Percentiles rank a stretch among this genome's conserved stretches.
phyloP scores from a whole-genome alignment of 2,888 invertebrate species.

The Sclerodermus sp. region DNA sequence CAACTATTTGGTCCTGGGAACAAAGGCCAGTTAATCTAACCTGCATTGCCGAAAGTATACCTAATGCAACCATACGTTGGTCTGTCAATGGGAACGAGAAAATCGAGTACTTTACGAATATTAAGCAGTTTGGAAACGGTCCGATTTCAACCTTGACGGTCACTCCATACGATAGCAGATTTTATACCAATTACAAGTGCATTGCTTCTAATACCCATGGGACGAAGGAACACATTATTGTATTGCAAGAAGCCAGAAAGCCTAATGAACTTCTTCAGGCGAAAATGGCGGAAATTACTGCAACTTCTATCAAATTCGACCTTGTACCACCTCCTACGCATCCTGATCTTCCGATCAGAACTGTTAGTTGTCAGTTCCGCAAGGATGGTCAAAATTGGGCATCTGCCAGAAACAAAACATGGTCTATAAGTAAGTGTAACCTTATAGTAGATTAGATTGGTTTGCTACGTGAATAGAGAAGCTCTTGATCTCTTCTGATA shows the following conservation, averaged over 20 bases:
- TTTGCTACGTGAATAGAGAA: no score
- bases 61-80: constrained; percentile 92
- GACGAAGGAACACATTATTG: constrained; percentile 67
- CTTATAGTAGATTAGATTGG: no score
- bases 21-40: constrained; percentile 79
- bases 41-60: constrained; percentile 85
- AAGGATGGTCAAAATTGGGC: constrained; percentile 75
- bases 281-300: constrained; percentile 71
- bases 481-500: no score
- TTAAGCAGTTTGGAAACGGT: constrained; percentile 65
- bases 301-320: constrained; percentile 81
- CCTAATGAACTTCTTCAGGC: constrained; percentile 71
- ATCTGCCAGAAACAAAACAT: constrained; percentile 59
- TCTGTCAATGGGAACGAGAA: constrained; percentile 55
- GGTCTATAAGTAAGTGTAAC: constrained; percentile 33
- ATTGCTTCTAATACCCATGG: constrained; percentile 79
- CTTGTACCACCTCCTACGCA: constrained; percentile 75
- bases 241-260: constrained; percentile 72
- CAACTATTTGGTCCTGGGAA: constrained; percentile 83
- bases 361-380: constrained; percentile 77
- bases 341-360: constrained; percentile 74
- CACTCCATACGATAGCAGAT: constrained; percentile 66
- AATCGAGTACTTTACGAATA: constrained; percentile 59
- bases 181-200: constrained; percentile 79
- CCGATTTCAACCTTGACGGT: constrained; percentile 74